phyloP scores from a whole-genome alignment of 2,113 vertebrate species.

The Odocoileus virginianus region DNA sequence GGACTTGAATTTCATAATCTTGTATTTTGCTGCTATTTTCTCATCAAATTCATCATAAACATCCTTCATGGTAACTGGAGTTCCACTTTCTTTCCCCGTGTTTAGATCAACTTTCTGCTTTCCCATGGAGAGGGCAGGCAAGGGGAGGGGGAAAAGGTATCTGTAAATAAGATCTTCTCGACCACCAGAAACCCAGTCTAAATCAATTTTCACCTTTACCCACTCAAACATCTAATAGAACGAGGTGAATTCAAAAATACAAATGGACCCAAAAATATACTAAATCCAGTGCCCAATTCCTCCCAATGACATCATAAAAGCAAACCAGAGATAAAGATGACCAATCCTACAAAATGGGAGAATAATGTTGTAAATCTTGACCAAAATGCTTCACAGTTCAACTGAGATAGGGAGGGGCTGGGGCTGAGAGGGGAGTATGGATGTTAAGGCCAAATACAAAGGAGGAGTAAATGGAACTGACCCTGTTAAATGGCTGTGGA shows the following conservation, averaged over 20 bases:
- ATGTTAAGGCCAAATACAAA: background rate
- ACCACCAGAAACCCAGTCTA: constrained; percentile 30
- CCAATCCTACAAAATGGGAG: background rate
- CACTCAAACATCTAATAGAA: constrained; percentile 37
- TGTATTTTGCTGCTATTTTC: constrained; percentile 90
- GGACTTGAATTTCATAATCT: constrained; percentile 98
- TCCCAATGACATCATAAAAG: constrained; percentile 18
- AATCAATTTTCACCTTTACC: constrained; percentile 19
- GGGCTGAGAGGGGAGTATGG: background rate
- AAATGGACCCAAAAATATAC: background rate
- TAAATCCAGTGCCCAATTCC: background rate
- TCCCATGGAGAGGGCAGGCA: constrained; percentile 23
- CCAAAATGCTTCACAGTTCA: constrained; percentile 16
- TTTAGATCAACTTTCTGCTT: constrained; percentile 88
- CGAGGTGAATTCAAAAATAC: background rate
- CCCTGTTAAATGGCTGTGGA: background rate
- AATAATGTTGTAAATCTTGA: constrained; percentile 27
- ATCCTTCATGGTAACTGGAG: constrained; percentile 89
- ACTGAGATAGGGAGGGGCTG: background rate
- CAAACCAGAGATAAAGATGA: background rate
- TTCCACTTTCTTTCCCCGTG: constrained; percentile 83
- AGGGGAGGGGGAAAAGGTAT: background rate
- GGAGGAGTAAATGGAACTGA: background rate
- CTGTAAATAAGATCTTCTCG: constrained; percentile 11
- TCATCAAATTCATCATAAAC: constrained; percentile 96